Base-by-base conservation (phyloP, 2,797 vertebrate species). In the Clarias platycephalus region DNA sequence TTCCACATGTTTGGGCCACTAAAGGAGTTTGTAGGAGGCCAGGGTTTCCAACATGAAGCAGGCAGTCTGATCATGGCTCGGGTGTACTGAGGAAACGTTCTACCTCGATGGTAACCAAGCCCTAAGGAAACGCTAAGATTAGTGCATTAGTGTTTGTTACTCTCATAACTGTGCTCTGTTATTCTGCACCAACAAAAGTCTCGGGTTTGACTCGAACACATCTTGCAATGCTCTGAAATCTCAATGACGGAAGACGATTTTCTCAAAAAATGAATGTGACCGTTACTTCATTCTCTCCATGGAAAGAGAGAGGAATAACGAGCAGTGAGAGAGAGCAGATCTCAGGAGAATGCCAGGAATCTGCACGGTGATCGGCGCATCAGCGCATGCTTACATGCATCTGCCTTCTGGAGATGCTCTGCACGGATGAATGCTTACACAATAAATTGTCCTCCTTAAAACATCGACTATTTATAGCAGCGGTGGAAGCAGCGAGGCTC, bases 391-490 rank as follows among this genome's bases (percentile, higher is more conserved):
- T 92, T 92, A 92, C 92, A 93, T 92, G 90, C 91, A 89, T 89
- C 92, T 67, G 88, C 93, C 95, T 94, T 93, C 92, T 94, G 94
- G 94, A 91, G 82, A 91, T 84, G 87, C 89, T 87, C 89, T 90
- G 90, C 92, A 93, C 94, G 92, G 93, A 92, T 93, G 92, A 94
- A 90, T 92, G 94, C 92, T 90, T 93, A 92, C 88, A 92, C 92
- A 85, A 94, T 92, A 93, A 94, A 93, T 91, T 93, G 93, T 93
- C 94, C 94, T 91, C 94, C 91, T 94, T 95, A 91, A 72, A 91
- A 93, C 89, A 80, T 77, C 74, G 40, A 87, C 92, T 95, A 94
- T 94, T 94, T 92, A 92, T 93, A 94, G 90, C 88, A 88, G 90
- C 89, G 58, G 79, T 66, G 67, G 77, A 31, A 79, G 81, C 82